Percentiles rank a stretch among this genome's conserved stretches.
Evolutionary conservation across 2,113 vertebrate genomes (phyloP).

Genomic region (Carassius auratus): DNA sequence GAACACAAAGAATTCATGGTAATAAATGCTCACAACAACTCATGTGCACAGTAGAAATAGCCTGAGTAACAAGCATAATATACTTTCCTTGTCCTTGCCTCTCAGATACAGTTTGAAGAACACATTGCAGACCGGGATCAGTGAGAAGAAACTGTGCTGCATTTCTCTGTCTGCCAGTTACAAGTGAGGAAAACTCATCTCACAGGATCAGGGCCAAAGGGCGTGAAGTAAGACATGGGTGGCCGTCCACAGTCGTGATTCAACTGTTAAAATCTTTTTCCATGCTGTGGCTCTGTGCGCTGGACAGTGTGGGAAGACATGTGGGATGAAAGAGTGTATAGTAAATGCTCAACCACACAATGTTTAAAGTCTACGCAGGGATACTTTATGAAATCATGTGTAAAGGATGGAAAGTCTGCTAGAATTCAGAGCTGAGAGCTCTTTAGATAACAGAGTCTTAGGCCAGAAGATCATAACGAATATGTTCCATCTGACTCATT

Average conservation of each 20-base stretch:
- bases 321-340: slow-evolving; percentile 33
- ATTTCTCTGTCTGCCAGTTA: slow-evolving; percentile 14
- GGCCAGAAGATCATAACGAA: not conserved
- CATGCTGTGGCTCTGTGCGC: slow-evolving; percentile 41
- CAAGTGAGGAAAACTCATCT: slow-evolving; percentile 73
- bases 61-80: not conserved
- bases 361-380: slow-evolving; percentile 36
- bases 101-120: not conserved
- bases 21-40: not conserved
- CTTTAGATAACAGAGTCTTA: slow-evolving; percentile 25
- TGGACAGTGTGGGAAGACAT: slow-evolving; percentile 48
- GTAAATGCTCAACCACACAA: slow-evolving; percentile 29
- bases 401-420: slow-evolving; percentile 35
- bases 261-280: slow-evolving; percentile 58
- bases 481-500: not conserved
- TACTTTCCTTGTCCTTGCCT: not conserved
- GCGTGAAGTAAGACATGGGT: slow-evolving; percentile 57
- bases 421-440: slow-evolving; percentile 31
- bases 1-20: not conserved
- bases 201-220: slow-evolving; percentile 54
- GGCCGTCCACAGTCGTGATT: slow-evolving; percentile 58
- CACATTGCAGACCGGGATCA: not conserved
- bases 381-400: slow-evolving; percentile 38
- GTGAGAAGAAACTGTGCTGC: not conserved
- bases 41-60: not conserved